phyloP scores from a whole-genome alignment of 2,797 vertebrate species.

The Allobates femoralis region DNA sequence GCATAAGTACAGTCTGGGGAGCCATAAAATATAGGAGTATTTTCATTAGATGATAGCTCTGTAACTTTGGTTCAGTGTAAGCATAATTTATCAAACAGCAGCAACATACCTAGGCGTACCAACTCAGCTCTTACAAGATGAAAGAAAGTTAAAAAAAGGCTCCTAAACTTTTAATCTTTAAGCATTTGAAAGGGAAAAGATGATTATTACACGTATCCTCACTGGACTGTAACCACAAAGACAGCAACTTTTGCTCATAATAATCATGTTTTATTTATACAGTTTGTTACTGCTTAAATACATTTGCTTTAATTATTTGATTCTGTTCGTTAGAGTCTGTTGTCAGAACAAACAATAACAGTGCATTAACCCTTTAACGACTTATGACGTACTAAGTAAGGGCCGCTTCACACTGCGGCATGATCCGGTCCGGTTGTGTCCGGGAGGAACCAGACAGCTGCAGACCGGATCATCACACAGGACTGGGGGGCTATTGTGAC shows the following conservation, averaged over 20 bases:
- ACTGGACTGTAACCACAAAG: not conserved
- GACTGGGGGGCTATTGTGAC: no score
- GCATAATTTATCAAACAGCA: conserved; percentile 76
- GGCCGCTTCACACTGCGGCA: no score
- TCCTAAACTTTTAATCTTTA: not conserved
- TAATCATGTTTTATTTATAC: not conserved
- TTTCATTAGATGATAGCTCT: conserved; percentile 78
- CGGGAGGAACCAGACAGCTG: no score
- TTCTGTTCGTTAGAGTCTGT: no score
- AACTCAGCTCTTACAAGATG: conserved; percentile 66
- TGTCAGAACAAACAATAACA: no score
- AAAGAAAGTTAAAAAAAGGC: not conserved
- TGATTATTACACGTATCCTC: not conserved
- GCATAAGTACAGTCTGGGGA: conserved; percentile 77
- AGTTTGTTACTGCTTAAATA: not conserved
- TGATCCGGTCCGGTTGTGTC: no score
- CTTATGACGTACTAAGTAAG: no score
- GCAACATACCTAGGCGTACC: conserved; percentile 66
- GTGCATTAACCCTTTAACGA: no score
- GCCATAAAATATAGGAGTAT: conserved; percentile 76
- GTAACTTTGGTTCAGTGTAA: conserved; percentile 74
- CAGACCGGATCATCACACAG: no score
- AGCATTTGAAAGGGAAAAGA: not conserved
- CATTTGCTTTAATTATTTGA: no score
- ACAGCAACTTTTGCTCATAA: not conserved